Percentiles rank a stretch among this genome's conserved stretches.
Conservation (phyloP, 2,888 invertebrate genomes). For the Anthoptus insignis region DNA sequence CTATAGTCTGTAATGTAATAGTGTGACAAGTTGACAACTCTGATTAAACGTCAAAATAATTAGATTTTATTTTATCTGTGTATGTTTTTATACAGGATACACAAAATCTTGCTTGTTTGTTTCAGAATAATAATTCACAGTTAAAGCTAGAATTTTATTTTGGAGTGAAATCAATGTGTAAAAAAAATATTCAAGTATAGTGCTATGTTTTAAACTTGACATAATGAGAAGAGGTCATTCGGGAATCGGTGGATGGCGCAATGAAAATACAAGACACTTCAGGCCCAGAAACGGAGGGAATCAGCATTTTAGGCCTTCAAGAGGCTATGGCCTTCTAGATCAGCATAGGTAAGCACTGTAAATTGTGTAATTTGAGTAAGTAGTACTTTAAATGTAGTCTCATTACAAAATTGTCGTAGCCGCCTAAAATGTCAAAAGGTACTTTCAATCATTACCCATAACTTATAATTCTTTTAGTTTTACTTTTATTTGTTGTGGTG, state of each 20-base stretch:
- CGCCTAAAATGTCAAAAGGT: conserved; percentile 35
- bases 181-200: conserved; percentile 42
- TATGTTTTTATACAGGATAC: conserved; percentile 24
- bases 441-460: conserved; percentile 6
- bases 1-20: background rate
- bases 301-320: conserved; percentile 66
- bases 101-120: conserved; percentile 32
- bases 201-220: conserved; percentile 65
- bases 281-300: conserved; percentile 70
- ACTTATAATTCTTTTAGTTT: no score
- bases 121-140: conserved; percentile 9
- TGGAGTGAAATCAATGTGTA: conserved; percentile 6
- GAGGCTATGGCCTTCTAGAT: conserved; percentile 60
- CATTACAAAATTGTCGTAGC: conserved; percentile 13
- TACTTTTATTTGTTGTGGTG: no score
- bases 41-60: conserved; percentile 12
- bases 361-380: conserved; percentile 37
- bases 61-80: conserved; percentile 19
- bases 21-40: background rate
- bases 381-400: conserved; percentile 44
- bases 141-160: conserved; percentile 3
- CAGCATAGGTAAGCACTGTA: conserved; percentile 61
- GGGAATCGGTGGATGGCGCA: conserved; percentile 77
- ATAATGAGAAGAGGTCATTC: conserved; percentile 83
- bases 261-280: conserved; percentile 75